Evolutionary conservation across 2,113 vertebrate species (phyloP).

Genomic region (Bambusicola thoracicus): DNA sequence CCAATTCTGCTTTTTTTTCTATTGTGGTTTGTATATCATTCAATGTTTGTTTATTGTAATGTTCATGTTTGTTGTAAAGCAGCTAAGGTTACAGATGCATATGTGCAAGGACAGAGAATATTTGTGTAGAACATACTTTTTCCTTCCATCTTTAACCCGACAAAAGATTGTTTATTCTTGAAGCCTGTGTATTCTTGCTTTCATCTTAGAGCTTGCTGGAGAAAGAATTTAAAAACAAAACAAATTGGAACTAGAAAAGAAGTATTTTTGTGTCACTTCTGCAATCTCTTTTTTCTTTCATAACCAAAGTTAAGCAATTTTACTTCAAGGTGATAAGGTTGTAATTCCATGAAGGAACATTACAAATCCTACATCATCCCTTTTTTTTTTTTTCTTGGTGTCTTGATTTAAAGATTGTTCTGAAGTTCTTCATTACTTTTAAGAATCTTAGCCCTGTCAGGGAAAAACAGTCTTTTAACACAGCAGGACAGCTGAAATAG

Average conservation of each 20-base stretch:
- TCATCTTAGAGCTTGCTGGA: neutral
- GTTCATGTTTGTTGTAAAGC: conserved; percentile 49
- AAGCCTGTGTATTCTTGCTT: neutral
- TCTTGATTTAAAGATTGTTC: neutral
- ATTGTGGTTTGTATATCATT: conserved; percentile 36
- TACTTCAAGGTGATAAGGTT: neutral
- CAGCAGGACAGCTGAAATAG: neutral
- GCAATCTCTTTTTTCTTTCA: neutral
- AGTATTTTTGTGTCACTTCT: neutral
- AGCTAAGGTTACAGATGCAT: neutral
- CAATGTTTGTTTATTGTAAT: conserved; percentile 27
- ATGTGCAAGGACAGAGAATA: conserved; percentile 20
- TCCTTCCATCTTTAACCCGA: neutral
- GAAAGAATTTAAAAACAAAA: neutral
- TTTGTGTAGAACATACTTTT: conserved; percentile 17
- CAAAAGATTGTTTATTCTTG: neutral
- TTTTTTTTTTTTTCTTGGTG: fast-evolving
- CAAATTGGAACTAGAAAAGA: neutral
- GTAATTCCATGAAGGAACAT: neutral
- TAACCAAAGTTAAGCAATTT: neutral
- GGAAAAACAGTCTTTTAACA: neutral
- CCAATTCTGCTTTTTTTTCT: conserved; percentile 5
- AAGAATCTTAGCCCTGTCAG: neutral
- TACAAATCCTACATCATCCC: neutral
- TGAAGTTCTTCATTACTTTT: neutral